Conservation (phyloP, 2,888 invertebrate genomes). For the Ephialtes manifestator region DNA sequence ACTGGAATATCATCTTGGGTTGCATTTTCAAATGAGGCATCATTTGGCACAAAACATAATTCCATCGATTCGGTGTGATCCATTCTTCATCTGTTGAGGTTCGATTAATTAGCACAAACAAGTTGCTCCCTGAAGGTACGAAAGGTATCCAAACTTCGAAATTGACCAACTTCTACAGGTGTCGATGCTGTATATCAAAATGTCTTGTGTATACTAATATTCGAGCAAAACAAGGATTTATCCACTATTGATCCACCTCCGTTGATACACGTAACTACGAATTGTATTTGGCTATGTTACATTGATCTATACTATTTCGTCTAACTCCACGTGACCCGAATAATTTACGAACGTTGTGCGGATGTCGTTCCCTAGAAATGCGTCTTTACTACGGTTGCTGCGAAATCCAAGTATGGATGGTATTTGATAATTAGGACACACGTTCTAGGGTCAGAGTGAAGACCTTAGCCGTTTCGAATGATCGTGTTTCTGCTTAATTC, state of each 20-base stretch:
- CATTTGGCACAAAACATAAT: too few species aligned
- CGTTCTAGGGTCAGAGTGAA: too few species aligned
- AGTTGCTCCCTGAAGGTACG: too few species aligned
- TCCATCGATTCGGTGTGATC: too few species aligned
- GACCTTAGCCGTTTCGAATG: not conserved
- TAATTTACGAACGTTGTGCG: not conserved
- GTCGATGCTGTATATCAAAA: too few species aligned
- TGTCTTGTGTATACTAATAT: not conserved
- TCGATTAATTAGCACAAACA: too few species aligned
- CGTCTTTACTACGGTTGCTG: not conserved
- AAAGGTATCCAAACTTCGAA: too few species aligned
- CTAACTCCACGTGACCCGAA: not conserved
- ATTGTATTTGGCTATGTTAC: conserved; percentile 6
- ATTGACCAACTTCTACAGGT: too few species aligned
- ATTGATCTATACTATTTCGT: not conserved
- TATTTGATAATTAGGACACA: not conserved
- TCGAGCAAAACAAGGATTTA: conserved; percentile 53
- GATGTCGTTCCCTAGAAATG: not conserved
- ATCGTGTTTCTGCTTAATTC: not conserved
- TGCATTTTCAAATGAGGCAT: not conserved
- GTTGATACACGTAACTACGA: not conserved
- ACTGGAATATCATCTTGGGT: not conserved
- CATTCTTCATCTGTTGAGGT: too few species aligned
- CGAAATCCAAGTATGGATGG: not conserved
- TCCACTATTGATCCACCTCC: conserved; percentile 38